Percentiles rank a stretch among this genome's conserved stretches.
Evolutionary conservation across 2,888 invertebrate genomes (phyloP).

Genomic region (Automeris io): DNA sequence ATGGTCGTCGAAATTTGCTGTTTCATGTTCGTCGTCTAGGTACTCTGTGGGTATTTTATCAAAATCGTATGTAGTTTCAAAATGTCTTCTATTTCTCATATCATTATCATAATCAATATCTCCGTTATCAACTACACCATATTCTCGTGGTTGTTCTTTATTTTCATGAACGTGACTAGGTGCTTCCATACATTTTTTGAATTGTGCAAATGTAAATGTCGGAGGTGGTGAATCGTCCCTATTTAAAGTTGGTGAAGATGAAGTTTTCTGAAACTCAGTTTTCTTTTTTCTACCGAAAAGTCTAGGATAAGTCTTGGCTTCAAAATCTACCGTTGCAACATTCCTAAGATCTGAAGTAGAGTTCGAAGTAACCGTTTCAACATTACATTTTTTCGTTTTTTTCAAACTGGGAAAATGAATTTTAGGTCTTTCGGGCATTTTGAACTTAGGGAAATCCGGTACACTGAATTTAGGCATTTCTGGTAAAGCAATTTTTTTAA

Average conservation of each 20-base stretch:
- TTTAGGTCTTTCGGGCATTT: constrained; percentile 78
- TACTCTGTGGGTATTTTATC: constrained; percentile 76
- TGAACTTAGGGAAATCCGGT: constrained; percentile 76
- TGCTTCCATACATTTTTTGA: constrained; percentile 72
- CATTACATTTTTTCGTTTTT: constrained; percentile 65
- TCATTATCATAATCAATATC: constrained; percentile 40
- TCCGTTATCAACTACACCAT: constrained; percentile 58
- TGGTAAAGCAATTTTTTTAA: constrained; percentile 66
- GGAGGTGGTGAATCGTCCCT: constrained; percentile 79
- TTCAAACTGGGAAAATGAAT: constrained; percentile 80
- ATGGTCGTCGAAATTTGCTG: constrained; percentile 32
- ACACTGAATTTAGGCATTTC: constrained; percentile 74
- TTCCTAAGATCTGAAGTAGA: constrained; percentile 54
- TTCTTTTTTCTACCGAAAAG: constrained; percentile 77
- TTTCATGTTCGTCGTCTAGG: constrained; percentile 65
- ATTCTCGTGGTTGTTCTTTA: constrained; percentile 60
- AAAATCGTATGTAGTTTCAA: constrained; percentile 68
- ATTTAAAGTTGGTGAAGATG: constrained; percentile 68
- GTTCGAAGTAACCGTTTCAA: constrained; percentile 49
- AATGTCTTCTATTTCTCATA: constrained; percentile 54
- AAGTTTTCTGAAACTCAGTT: constrained; percentile 59
- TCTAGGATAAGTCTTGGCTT: constrained; percentile 87
- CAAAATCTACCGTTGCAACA: constrained; percentile 80
- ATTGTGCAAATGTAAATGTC: constrained; percentile 80
- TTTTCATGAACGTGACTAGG: constrained; percentile 59